Evolutionary conservation across 2,113 vertebrate species (phyloP).

Genomic region (Mormoops blainvillei): DNA sequence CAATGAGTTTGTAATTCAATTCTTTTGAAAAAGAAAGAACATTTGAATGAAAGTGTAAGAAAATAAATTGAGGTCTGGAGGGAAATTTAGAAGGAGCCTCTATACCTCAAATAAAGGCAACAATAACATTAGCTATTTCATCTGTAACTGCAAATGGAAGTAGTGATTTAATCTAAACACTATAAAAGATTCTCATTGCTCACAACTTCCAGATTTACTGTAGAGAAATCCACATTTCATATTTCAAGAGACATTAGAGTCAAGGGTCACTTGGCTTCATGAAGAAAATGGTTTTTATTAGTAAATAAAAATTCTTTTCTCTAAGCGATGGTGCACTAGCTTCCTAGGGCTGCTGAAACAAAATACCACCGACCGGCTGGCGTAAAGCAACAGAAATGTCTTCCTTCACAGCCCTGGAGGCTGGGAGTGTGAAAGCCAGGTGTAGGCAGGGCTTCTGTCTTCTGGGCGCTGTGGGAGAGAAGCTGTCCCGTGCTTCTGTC

Average conservation of each 20-base stretch:
- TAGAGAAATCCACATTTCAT: neutral
- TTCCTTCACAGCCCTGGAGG: neutral
- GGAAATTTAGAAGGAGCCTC: neutral
- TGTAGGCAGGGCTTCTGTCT: neutral
- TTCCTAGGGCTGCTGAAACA: neutral
- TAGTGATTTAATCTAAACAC: neutral
- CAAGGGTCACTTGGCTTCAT: neutral
- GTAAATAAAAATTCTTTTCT: neutral
- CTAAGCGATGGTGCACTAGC: neutral
- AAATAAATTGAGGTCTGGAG: neutral
- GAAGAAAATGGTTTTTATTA: neutral
- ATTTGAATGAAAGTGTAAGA: neutral
- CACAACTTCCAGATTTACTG: neutral
- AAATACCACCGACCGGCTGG: neutral
- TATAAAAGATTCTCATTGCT: neutral
- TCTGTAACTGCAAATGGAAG: neutral
- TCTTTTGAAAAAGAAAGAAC: neutral
- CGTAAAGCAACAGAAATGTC: neutral
- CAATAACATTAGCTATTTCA: neutral
- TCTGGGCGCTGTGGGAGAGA: neutral
- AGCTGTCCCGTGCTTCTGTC: fast-evolving
- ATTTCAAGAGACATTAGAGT: neutral
- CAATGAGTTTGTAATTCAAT: neutral
- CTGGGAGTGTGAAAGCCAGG: neutral
- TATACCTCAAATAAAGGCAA: neutral